phyloP scores from a whole-genome alignment of 2,113 vertebrate genomes.

The Clupea harengus region DNA sequence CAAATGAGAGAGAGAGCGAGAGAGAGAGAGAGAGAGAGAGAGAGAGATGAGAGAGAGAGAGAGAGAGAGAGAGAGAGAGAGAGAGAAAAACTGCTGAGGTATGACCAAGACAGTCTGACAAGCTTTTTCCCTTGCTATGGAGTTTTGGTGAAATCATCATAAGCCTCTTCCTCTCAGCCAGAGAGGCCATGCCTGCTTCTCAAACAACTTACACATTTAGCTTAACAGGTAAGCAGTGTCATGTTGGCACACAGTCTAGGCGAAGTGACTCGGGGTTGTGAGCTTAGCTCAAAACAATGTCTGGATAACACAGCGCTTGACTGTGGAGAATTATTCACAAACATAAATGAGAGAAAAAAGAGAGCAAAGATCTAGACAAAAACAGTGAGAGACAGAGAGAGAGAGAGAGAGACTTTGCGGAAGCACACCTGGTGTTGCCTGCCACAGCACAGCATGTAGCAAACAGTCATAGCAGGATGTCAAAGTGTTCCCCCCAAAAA shows the following conservation, averaged over 20 bases:
- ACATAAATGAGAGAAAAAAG: background rate
- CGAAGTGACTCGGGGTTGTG: background rate
- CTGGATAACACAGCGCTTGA: background rate
- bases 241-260: background rate
- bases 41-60: background rate
- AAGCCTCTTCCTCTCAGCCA: background rate
- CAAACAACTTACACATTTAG: background rate
- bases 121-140: background rate
- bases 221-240: background rate
- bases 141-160: background rate
- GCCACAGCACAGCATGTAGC: background rate
- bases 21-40: background rate
- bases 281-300: background rate
- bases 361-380: background rate
- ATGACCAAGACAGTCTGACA: background rate
- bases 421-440: background rate
- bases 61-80: constrained; percentile 9
- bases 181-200: background rate
- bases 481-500: background rate
- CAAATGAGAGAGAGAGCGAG: background rate
- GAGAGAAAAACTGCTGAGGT: background rate
- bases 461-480: background rate
- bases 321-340: background rate
- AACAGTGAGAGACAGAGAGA: background rate
- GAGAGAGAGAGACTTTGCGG: background rate